Evolutionary conservation across 2,888 invertebrate species (phyloP).

Genomic region (Creontiades dilutus): DNA sequence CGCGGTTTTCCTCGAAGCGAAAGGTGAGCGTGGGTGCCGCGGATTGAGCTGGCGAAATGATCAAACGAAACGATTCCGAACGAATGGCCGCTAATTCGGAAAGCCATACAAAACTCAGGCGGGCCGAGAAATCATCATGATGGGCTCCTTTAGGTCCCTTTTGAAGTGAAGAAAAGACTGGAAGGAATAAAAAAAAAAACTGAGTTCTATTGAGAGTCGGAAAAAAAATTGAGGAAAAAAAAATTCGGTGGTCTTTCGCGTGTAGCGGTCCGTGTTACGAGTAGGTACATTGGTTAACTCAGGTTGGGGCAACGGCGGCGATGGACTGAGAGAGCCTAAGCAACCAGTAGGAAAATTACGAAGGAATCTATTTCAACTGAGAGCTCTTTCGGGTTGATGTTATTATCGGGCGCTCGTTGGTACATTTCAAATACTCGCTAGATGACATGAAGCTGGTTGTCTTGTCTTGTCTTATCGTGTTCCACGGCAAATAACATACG

Average conservation of each 20-base stretch:
- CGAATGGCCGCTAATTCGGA: constrained; percentile 23
- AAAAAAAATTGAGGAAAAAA: constrained; percentile 24
- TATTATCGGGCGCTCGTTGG: too few relatives aligned
- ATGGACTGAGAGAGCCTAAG: not conserved
- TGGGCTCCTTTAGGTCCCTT: constrained; percentile 11
- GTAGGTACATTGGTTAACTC: constrained; percentile 15
- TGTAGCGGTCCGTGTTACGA: constrained; percentile 44
- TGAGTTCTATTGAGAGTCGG: not conserved
- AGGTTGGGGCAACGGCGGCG: constrained; percentile 3
- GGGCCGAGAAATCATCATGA: constrained; percentile 39
- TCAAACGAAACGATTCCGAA: not conserved
- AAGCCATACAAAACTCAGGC: constrained; percentile 30
- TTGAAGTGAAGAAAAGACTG: not conserved
- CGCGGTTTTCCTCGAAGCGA: not conserved
- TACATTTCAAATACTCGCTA: too few relatives aligned
- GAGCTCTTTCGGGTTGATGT: too few relatives aligned
- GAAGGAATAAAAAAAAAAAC: not conserved
- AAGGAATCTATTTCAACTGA: not conserved
- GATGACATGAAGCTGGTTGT: too few relatives aligned
- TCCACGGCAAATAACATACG: too few relatives aligned
- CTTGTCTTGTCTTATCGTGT: too few relatives aligned
- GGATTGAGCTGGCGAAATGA: not conserved
- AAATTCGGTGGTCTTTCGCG: constrained; percentile 44
- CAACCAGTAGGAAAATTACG: not conserved
- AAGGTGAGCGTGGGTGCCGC: not conserved